Percentiles rank a stretch among this genome's conserved stretches.
Evolutionary conservation across 2,113 vertebrate genomes (phyloP).

Genomic region (Cochlearius cochlearius): DNA sequence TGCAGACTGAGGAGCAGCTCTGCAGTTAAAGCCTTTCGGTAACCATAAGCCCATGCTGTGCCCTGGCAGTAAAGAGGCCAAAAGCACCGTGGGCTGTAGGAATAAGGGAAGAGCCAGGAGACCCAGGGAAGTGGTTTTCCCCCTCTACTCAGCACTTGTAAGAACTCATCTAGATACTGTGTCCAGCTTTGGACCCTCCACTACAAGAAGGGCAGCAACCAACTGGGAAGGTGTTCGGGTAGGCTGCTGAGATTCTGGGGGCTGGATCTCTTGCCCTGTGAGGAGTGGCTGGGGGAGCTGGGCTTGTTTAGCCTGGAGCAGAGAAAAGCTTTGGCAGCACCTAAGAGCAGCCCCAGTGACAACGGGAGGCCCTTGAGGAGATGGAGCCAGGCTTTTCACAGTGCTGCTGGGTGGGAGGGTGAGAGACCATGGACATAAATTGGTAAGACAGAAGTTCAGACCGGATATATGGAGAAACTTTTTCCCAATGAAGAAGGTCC

Average conservation of each 20-base stretch:
- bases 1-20: not conserved
- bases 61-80: not conserved
- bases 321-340: not conserved
- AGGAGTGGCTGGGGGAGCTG: not conserved
- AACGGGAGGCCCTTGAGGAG: not conserved
- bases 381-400: not conserved
- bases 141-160: not conserved
- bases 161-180: not conserved
- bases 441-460: not conserved
- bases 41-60: not conserved
- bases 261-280: not conserved
- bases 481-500: not conserved
- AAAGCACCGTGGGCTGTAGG: not conserved
- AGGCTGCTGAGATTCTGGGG: not conserved
- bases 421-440: not conserved
- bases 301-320: not conserved
- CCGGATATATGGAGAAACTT: not conserved
- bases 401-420: not conserved
- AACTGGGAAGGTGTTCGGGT: not conserved
- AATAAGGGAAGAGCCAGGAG: not conserved
- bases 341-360: not conserved
- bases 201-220: not conserved
- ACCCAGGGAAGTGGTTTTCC: rapidly evolving
- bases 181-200: not conserved
- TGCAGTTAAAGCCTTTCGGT: not conserved